These are phyloP conservation scores for Bombus confusus DNA, from an alignment of 1,140 invertebrate genomes.

Conservation along the genomic window DNA sequence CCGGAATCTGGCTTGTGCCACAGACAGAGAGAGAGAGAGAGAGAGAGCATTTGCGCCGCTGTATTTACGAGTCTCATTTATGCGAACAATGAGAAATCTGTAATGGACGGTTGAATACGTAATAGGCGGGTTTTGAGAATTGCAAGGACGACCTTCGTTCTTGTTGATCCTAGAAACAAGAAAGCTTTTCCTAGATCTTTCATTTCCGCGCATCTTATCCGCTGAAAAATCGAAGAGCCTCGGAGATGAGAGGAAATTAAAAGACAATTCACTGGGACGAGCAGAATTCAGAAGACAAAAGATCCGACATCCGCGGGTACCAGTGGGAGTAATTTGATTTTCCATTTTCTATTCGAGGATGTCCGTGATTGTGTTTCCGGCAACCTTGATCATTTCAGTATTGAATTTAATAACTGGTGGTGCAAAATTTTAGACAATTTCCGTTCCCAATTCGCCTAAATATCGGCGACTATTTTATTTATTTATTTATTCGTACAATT, in stretches of 20 bases:
- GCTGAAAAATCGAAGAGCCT: background rate
- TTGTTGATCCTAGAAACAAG: background rate
- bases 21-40: no score
- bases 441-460: background rate
- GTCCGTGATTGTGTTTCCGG: no score
- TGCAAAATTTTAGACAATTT: background rate
- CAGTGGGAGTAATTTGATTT: slow-evolving; percentile 7
- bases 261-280: background rate
- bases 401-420: slow-evolving; percentile 18
- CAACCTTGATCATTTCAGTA: background rate
- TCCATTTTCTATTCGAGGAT: slow-evolving; percentile 4
- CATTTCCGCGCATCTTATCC: background rate
- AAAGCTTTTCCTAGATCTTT: background rate
- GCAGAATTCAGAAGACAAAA: background rate
- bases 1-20: background rate
- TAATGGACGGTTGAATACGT: slow-evolving; percentile 9
- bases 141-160: background rate
- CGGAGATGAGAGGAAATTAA: slow-evolving; percentile 22
- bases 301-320: background rate
- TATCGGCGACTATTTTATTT: no score
- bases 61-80: slow-evolving; percentile 33
- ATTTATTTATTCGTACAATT: no score
- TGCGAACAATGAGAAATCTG: slow-evolving; percentile 24
- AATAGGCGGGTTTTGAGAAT: background rate
- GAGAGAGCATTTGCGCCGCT: background rate